A percentile compares a stretch with the other conserved stretches of the same genome.
Evolutionary conservation across 2,797 vertebrate genomes (phyloP).

Genomic region (Muscicapa striata): DNA sequence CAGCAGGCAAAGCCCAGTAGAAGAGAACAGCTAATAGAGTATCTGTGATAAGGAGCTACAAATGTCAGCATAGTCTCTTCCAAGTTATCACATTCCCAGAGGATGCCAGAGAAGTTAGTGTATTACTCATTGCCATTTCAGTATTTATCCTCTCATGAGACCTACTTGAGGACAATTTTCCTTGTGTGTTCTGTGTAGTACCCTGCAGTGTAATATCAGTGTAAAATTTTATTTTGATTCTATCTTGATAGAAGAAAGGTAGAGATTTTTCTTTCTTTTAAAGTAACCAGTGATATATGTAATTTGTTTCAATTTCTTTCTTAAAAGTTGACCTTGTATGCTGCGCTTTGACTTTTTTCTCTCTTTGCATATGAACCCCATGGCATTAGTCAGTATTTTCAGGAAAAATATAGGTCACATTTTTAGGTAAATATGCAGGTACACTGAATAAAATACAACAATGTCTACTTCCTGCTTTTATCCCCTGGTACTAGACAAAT

Average conservation of each 20-base stretch:
- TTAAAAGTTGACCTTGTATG: neutral
- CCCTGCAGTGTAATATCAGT: neutral
- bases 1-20: slow-evolving; percentile 51
- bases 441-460: neutral
- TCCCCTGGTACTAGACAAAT: neutral
- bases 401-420: neutral
- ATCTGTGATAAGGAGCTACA: slow-evolving; percentile 60
- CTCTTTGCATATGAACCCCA: neutral
- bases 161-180: slow-evolving; percentile 32
- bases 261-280: slow-evolving; percentile 13
- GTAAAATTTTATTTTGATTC: slow-evolving; percentile 28
- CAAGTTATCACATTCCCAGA: slow-evolving; percentile 37
- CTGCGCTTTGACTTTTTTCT: neutral
- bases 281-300: neutral
- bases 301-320: neutral
- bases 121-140: slow-evolving; percentile 20
- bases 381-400: neutral
- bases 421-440: neutral
- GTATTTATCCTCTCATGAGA: slow-evolving; percentile 44
- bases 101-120: slow-evolving; percentile 11
- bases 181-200: neutral
- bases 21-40: slow-evolving; percentile 60
- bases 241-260: neutral
- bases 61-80: slow-evolving; percentile 59
- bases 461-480: neutral